Percentiles rank a stretch among this genome's conserved stretches.
Conservation (phyloP, 2,888 invertebrate species). For the Drosophila prolongata region DNA sequence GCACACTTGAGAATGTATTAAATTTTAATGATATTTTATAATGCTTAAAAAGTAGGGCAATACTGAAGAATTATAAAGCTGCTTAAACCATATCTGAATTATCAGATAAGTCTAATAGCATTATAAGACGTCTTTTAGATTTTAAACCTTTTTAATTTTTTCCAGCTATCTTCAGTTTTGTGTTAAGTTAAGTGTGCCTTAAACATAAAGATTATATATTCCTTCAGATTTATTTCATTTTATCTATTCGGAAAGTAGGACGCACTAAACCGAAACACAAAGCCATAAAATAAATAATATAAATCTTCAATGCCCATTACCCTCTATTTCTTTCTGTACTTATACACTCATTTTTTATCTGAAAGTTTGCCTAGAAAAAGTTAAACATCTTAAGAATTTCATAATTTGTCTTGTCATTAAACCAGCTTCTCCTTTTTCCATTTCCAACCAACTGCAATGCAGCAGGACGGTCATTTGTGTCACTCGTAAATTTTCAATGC, state of each 20-base stretch:
- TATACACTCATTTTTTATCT: neutral
- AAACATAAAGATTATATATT: too few relatives aligned
- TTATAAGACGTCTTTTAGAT: too few relatives aligned
- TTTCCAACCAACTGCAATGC: conserved; percentile 46
- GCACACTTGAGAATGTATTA: neutral
- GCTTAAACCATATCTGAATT: too few relatives aligned
- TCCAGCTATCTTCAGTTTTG: too few relatives aligned
- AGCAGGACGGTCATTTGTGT: conserved; percentile 62
- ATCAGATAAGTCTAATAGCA: too few relatives aligned
- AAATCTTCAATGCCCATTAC: neutral
- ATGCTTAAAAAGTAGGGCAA: too few relatives aligned
- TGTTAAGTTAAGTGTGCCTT: too few relatives aligned
- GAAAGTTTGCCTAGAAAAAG: conserved; percentile 7
- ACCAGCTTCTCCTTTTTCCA: conserved; percentile 9
- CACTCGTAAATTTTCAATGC: conserved; percentile 76
- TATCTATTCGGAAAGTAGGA: neutral
- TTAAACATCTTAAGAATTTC: conserved; percentile 71
- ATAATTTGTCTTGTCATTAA: conserved; percentile 77
- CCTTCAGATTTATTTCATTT: too few relatives aligned
- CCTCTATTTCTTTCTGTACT: too few relatives aligned
- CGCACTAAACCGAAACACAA: neutral
- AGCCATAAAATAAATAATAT: neutral
- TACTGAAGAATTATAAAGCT: too few relatives aligned
- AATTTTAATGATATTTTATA: too few relatives aligned
- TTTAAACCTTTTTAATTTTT: neutral